These are phyloP conservation scores for Drosophila buzzatii DNA, from an alignment of 2,888 invertebrate genomes.

Conservation along the genomic window DNA sequence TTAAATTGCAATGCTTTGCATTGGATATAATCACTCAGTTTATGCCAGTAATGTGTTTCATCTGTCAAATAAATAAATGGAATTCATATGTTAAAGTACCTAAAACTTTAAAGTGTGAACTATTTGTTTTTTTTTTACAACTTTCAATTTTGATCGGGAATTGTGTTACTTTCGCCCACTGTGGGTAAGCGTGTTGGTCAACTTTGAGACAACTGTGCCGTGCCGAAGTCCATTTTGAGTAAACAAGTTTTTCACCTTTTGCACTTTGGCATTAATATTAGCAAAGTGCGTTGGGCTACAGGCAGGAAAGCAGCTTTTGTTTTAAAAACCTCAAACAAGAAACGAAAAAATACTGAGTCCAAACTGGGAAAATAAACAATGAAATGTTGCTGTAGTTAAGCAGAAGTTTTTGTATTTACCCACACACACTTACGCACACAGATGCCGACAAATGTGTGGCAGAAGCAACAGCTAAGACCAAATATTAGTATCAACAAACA, in stretches of 20 bases:
- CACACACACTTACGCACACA: slow-evolving; percentile 1
- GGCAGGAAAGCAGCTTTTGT: slow-evolving; percentile 64
- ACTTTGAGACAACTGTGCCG: slow-evolving; percentile 72
- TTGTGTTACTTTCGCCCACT: background rate
- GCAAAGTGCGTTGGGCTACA: slow-evolving; percentile 59
- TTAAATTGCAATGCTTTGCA: background rate
- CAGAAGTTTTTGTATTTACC: slow-evolving; percentile 23
- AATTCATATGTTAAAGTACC: no score
- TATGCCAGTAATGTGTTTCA: no score
- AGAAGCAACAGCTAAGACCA: slow-evolving; percentile 34
- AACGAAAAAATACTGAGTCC: slow-evolving; percentile 4
- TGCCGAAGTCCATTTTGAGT: slow-evolving; percentile 67
- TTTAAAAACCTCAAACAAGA: slow-evolving; percentile 32
- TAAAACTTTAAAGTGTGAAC: no score
- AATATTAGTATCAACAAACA: slow-evolving; percentile 38
- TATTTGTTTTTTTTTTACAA: background rate
- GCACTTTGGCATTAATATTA: slow-evolving; percentile 64
- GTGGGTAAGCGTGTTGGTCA: slow-evolving; percentile 41
- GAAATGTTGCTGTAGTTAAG: slow-evolving; percentile 23
- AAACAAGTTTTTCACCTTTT: slow-evolving; percentile 61
- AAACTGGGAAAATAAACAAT: slow-evolving; percentile 24
- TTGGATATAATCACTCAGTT: background rate
- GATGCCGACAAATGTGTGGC: slow-evolving; percentile 17
- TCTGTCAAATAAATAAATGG: no score
- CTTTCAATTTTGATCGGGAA: background rate